Evolutionary conservation across 2,797 vertebrate species (phyloP), one percentile per base, ranked within the genome.

Genomic region (Sitta carolinensis): DNA sequence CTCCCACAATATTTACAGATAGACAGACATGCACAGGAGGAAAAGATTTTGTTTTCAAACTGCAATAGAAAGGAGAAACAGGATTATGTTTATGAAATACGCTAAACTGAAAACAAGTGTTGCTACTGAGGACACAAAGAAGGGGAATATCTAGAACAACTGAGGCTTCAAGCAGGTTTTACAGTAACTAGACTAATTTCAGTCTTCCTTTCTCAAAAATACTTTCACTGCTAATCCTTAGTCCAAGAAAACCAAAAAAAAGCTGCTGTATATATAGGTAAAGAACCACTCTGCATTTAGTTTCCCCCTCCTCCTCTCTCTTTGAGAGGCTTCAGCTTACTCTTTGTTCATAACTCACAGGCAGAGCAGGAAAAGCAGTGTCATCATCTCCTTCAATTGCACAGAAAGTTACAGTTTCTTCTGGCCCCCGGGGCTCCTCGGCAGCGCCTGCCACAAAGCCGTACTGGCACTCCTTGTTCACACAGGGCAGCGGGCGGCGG

Each of bases 381-480:
- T 98, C 98, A 7, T 97, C 90, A 5, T 97, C 97, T 58, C 98
- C 98, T 66, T 99, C 98, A 68, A 99, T 97, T 93, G 98, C 98
- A 96, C 98, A 99, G 95, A 98, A 99, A 4, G 98, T 94, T 27
- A 99, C 96, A 5, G 97, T 84, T 50, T 98, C 97, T 38, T 99
- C 98, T 75, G 99, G 90, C 26, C 98, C 98, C 5, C 97, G 91
- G 4, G 97, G 83, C 36, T 99, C 98, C 25, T 96, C 98, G 11
- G 96, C 98, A 36, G 75, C 87, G 52, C 98, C 98, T 0, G 98
- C 73, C 4, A 97, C 78, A 72, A 98, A 99, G 29, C 98, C 97
- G 42, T 98, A 99, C 92, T 98, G 98, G 91, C 98, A 98, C 22
- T 99, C 99, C 83, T 99, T 99, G 87, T 97, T 98, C 55, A 98